Evolutionary conservation across 2,888 invertebrate species (phyloP), one percentile per base, ranked within the genome.

Genomic region (Thymelicus lineola): DNA sequence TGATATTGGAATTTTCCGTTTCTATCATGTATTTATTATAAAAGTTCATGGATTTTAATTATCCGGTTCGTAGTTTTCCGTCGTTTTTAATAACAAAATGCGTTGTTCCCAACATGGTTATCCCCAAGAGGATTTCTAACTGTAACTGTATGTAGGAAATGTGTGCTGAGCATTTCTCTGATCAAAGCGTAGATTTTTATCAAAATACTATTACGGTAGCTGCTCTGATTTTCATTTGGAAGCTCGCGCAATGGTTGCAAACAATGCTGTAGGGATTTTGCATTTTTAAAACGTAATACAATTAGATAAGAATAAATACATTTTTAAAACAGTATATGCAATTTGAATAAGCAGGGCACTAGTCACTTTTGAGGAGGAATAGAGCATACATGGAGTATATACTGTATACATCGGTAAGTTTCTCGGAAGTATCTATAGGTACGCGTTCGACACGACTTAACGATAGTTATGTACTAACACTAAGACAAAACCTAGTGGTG

Each of bases 81-180:
- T 20, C 53, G 50, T 50, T 20, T 50, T 20, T 20, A 53, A 20
- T 53, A 53, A 53, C 20, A 53, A 20, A 53, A 53, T 53, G 53
- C 17, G 7, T 15, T 50, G 48, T 50, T 50, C 7, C 48, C 1
- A 7, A 12, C 48, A 17, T 50, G 17, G 48, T 15, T 50, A 15
- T 15, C 17, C 48, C 48, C 48, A 17, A 50, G 7, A 17, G 48
- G 1, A 17, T 50, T 50, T 50, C 42, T 42, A 42, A 42, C 42
- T 42, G 42, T 42, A 28, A 42, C 42, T 42, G 42, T 12, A 12
- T 42, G 42, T 3, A 42, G 42, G 12, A 42, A 50, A 50, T 50
- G 50, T 17, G 4, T n/a, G 17, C 0, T 50, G 9, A 17, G 17
- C 15, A 6, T 50, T 15, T 17, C 48, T 9, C 50, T 50, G 50